phyloP scores from a whole-genome alignment of 2,113 vertebrate genomes.

The Spizaetus ornatus region DNA sequence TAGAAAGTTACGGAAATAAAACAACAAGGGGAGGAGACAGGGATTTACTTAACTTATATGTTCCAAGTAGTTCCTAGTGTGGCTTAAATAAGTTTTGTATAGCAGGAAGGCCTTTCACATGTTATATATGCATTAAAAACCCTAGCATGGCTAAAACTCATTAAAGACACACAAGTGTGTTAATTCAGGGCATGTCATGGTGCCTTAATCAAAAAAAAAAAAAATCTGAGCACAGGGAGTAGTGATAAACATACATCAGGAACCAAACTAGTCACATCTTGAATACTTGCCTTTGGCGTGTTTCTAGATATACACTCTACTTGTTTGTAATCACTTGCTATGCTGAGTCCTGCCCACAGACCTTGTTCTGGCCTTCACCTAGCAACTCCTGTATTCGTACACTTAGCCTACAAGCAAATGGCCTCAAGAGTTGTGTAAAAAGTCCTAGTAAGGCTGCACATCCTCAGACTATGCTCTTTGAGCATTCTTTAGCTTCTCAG shows the following conservation, averaged over 20 bases:
- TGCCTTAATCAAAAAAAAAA: background rate
- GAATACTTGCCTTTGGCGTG: background rate
- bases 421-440: background rate
- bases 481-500: background rate
- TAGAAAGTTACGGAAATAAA: background rate
- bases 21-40: background rate
- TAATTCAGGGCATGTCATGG: background rate
- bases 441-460: background rate
- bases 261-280: background rate
- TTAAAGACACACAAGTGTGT: background rate
- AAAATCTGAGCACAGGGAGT: background rate
- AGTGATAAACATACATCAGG: background rate
- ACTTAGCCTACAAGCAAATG: background rate
- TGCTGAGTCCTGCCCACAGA: background rate
- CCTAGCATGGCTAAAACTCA: background rate
- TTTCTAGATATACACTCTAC: background rate
- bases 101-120: background rate
- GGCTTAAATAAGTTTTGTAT: background rate
- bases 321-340: background rate
- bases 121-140: background rate
- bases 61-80: background rate
- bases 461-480: background rate
- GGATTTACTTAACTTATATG: background rate
- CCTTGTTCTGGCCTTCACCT: background rate
- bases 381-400: background rate